Evolutionary conservation across 2,113 vertebrate species (phyloP).

Genomic region (Rhea pennata): DNA sequence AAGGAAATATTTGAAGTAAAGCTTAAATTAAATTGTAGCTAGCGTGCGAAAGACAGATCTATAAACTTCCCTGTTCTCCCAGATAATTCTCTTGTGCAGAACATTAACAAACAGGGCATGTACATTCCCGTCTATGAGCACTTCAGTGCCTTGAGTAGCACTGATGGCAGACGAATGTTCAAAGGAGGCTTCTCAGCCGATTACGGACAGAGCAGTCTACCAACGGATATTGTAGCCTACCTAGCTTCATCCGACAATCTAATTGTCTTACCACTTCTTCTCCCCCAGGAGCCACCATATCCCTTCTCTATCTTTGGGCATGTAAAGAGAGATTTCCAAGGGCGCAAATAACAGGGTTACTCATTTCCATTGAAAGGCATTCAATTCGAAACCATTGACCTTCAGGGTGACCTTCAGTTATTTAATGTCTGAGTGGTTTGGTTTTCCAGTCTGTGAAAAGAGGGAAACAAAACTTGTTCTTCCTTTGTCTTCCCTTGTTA

Average conservation of each 20-base stretch:
- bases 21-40: constrained; percentile 59
- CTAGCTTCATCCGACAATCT: neutral
- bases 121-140: constrained; percentile 16
- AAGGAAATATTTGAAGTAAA: constrained; percentile 49
- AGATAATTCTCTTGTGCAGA: constrained; percentile 35
- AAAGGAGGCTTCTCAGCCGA: constrained; percentile 18
- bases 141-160: constrained; percentile 47
- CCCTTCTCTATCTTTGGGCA: neutral
- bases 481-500: neutral
- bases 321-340: neutral
- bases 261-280: neutral
- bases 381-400: neutral
- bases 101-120: constrained; percentile 61
- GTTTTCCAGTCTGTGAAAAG: neutral
- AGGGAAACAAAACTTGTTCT: neutral
- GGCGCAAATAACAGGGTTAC: constrained; percentile 1
- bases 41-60: constrained; percentile 34
- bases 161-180: constrained; percentile 52
- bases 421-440: constrained; percentile 22
- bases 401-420: constrained; percentile 14
- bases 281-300: neutral
- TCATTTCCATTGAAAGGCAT: constrained; percentile 29
- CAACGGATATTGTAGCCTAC: neutral
- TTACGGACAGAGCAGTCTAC: constrained; percentile 7
- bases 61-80: constrained; percentile 22